Evolutionary conservation across 2,113 vertebrate species (phyloP).

Genomic region (Smithornis capensis): DNA sequence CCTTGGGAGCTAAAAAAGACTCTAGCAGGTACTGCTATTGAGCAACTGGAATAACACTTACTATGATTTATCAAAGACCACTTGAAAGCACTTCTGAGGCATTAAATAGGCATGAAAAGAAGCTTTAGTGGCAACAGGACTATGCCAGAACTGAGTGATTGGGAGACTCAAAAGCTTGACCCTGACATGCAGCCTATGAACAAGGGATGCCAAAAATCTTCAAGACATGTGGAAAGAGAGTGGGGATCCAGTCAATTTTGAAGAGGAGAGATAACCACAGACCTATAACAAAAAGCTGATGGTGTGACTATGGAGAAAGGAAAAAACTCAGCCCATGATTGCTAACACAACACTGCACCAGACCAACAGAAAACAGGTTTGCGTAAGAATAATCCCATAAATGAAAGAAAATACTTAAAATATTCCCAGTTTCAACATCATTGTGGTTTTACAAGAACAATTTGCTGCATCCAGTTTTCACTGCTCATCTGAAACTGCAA

Average conservation of each 20-base stretch:
- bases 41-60: slow-evolving; percentile 79
- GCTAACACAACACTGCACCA: background rate
- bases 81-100: slow-evolving; percentile 88
- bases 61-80: slow-evolving; percentile 86
- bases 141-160: slow-evolving; percentile 59
- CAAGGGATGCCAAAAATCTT: slow-evolving; percentile 32
- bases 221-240: background rate
- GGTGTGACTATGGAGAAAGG: background rate
- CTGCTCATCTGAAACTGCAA: background rate
- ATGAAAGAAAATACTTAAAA: background rate
- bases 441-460: background rate
- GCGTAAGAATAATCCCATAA: background rate
- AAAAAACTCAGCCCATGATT: background rate
- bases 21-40: slow-evolving; percentile 76
- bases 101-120: slow-evolving; percentile 82
- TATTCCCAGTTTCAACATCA: background rate
- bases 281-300: background rate
- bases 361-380: background rate
- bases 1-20: slow-evolving; percentile 73
- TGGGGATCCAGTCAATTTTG: background rate
- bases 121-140: slow-evolving; percentile 61
- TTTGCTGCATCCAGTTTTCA: background rate
- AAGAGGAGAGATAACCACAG: background rate
- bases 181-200: slow-evolving; percentile 54
- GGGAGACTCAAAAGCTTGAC: slow-evolving; percentile 49